Percentiles rank a stretch among this genome's conserved stretches.
Evolutionary conservation across 2,888 invertebrate genomes (phyloP).

Genomic region (Psococerastis gibbosa): DNA sequence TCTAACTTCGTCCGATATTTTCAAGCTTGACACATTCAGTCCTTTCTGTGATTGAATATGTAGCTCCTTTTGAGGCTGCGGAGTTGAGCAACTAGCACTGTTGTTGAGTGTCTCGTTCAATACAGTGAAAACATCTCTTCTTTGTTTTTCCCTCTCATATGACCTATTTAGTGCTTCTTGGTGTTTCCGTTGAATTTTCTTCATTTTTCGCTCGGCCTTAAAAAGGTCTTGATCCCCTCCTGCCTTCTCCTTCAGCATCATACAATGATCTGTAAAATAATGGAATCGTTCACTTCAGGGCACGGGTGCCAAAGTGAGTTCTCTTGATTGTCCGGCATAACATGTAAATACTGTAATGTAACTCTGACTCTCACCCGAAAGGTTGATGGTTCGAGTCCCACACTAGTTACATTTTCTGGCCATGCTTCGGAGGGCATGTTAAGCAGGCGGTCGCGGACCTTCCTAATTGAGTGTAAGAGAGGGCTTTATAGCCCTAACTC

Average conservation of each 20-base stretch:
- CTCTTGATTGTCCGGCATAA: too few relatives aligned
- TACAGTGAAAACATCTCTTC: conserved; percentile 54
- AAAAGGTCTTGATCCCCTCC: conserved; percentile 47
- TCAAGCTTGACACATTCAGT: conserved; percentile 52
- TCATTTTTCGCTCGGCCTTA: conserved; percentile 49
- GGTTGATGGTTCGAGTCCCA: too few relatives aligned
- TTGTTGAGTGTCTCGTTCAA: conserved; percentile 36
- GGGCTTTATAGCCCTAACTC: too few relatives aligned
- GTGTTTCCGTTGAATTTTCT: conserved; percentile 42
- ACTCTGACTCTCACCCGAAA: too few relatives aligned
- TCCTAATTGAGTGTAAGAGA: too few relatives aligned
- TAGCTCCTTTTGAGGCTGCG: conserved; percentile 22
- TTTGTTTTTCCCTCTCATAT: conserved; percentile 36
- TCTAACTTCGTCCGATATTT: conserved; percentile 49
- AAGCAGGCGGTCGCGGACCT: too few relatives aligned
- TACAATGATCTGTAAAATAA: conserved; percentile 45
- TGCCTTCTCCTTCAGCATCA: conserved; percentile 51
- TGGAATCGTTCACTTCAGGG: too few relatives aligned
- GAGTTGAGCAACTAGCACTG: conserved; percentile 17
- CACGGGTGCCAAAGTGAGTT: too few relatives aligned
- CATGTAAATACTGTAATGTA: too few relatives aligned
- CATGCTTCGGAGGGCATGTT: too few relatives aligned
- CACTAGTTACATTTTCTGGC: too few relatives aligned
- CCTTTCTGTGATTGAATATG: conserved; percentile 38
- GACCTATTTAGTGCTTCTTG: conserved; percentile 40